These are phyloP conservation scores for Rallus limicola DNA, from an alignment of 2,113 vertebrate genomes.

Conservation along the genomic window DNA sequence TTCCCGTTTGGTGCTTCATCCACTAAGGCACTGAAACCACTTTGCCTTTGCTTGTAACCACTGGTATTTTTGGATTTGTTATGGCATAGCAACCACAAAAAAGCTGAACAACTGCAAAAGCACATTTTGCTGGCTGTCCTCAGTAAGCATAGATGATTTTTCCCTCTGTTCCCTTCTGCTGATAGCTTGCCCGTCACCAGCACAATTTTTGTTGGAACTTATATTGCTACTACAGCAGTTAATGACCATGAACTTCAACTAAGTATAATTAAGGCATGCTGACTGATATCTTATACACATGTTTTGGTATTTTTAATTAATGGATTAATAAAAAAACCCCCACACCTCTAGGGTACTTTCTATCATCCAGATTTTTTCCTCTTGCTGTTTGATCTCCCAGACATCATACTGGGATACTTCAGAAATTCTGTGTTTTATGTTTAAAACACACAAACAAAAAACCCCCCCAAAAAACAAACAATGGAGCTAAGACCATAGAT, in stretches of 20 bases:
- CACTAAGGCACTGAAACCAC: neutral
- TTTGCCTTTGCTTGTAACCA: neutral
- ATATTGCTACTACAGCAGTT: neutral
- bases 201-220: neutral
- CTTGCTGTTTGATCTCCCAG: neutral
- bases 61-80: neutral
- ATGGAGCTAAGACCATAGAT: neutral
- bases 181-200: neutral
- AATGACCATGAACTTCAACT: neutral
- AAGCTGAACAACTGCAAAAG: neutral
- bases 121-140: neutral
- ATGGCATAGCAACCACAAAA: neutral
- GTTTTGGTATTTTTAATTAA: conserved; percentile 15
- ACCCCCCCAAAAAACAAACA: neutral
- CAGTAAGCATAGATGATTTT: neutral
- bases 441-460: neutral
- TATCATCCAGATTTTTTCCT: neutral
- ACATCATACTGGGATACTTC: neutral
- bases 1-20: neutral
- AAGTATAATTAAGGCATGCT: conserved; percentile 5
- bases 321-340: neutral
- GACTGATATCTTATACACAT: neutral
- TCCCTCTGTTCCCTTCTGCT: neutral
- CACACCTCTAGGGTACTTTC: neutral
- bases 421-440: neutral